Evolutionary conservation across 2,113 vertebrate species (phyloP).

Genomic region (Ptilorrhoa leucosticta): DNA sequence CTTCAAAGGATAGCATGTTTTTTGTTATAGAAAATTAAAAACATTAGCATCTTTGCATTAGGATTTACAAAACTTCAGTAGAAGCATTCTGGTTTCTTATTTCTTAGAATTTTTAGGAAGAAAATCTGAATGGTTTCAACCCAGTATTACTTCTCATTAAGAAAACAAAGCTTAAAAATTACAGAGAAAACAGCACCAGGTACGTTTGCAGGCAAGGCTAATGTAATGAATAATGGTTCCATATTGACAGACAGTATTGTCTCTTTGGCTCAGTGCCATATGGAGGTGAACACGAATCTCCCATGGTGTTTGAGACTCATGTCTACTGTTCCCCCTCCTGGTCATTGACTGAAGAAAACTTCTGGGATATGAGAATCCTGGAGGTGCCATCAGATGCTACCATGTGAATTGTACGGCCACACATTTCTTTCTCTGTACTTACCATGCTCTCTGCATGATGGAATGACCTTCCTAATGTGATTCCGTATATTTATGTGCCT

Average conservation of each 20-base stretch:
- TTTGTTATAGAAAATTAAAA: not conserved
- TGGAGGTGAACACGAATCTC: not conserved
- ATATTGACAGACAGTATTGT: not conserved
- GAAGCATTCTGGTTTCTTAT: not conserved
- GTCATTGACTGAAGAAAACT: not conserved
- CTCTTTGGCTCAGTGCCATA: not conserved
- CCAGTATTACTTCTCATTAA: constrained; percentile 43
- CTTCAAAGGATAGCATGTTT: not conserved
- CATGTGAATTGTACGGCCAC: not conserved
- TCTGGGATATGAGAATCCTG: not conserved
- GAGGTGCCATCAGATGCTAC: not conserved
- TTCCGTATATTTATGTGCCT: not conserved
- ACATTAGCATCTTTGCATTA: not conserved
- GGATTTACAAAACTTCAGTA: not conserved
- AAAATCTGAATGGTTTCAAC: constrained; percentile 57
- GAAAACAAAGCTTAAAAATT: constrained; percentile 65
- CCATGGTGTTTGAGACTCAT: accelerated
- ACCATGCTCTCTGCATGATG: not conserved
- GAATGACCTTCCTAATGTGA: not conserved
- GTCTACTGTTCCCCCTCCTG: not conserved
- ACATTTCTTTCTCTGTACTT: not conserved
- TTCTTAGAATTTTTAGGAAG: constrained; percentile 10
- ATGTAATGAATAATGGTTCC: not conserved
- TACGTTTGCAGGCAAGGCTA: not conserved
- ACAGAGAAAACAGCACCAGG: constrained; percentile 69